These are phyloP conservation scores for Polydrusus pterygomalis DNA, from an alignment of 2,888 invertebrate genomes.

Conservation along the genomic window DNA sequence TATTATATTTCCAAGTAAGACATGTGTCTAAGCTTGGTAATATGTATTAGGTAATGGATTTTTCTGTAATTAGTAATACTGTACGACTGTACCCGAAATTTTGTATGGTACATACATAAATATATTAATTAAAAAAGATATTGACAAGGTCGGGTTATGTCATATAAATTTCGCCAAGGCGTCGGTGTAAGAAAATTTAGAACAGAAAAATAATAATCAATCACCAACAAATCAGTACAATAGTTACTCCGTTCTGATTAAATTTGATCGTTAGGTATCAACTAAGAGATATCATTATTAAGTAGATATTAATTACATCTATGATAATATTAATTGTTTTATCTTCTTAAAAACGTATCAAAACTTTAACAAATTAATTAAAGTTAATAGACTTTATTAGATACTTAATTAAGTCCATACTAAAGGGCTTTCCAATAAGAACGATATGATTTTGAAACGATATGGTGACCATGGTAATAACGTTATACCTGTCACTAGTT, in stretches of 20 bases:
- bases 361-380: no score
- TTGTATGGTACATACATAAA: slow-evolving; percentile 19
- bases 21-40: not conserved
- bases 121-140: slow-evolving; percentile 31
- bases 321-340: no score
- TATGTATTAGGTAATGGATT: slow-evolving; percentile 27
- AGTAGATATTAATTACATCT: no score
- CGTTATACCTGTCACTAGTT: no score
- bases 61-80: slow-evolving; percentile 31
- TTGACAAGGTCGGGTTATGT: slow-evolving; percentile 41
- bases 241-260: not conserved
- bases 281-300: no score
- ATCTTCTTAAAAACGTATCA: no score
- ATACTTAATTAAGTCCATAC: no score
- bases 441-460: no score
- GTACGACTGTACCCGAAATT: slow-evolving; percentile 12
- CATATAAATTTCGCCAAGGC: slow-evolving; percentile 21
- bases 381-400: no score
- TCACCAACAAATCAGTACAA: slow-evolving; percentile 1
- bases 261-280: not conserved
- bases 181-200: slow-evolving; percentile 21
- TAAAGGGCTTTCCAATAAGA: no score
- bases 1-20: slow-evolving; percentile 9
- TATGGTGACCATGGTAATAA: no score
- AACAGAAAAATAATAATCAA: not conserved